These are phyloP conservation scores for Spodoptera littoralis DNA, from an alignment of 2,888 invertebrate species.

Conservation along the genomic window DNA sequence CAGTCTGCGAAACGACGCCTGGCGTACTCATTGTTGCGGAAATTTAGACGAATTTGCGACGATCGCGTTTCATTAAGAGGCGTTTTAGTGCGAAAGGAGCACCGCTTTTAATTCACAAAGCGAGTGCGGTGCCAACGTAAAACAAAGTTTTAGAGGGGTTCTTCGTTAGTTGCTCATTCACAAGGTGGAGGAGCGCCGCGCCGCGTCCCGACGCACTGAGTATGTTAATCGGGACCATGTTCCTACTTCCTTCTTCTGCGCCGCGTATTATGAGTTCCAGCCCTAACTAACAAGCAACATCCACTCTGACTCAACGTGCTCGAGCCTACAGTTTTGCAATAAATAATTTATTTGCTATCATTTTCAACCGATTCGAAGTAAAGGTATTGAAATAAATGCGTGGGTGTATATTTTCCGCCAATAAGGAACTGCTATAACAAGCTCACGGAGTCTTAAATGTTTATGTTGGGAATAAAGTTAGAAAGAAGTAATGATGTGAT, in stretches of 20 bases:
- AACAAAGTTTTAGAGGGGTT: constrained; percentile 81
- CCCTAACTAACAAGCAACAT: constrained; percentile 20
- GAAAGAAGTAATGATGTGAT: constrained; percentile 37
- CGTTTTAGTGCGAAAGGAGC: constrained; percentile 80
- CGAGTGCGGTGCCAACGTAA: constrained; percentile 76
- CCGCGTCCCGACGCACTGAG: constrained; percentile 56
- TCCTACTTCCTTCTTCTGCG: constrained; percentile 53
- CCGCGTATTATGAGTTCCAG: constrained; percentile 35
- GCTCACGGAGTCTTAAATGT: constrained; percentile 16
- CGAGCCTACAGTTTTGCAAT: background rate
- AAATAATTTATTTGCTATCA: constrained; percentile 5
- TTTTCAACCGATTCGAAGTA: background rate
- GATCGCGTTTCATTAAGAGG: constrained; percentile 84
- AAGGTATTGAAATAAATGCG: constrained; percentile 14
- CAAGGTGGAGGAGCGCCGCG: constrained; percentile 64
- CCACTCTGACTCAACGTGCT: background rate
- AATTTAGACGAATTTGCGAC: constrained; percentile 85
- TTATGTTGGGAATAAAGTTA: constrained; percentile 38
- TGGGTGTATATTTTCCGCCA: constrained; percentile 4
- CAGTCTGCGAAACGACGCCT: constrained; percentile 76
- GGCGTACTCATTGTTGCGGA: constrained; percentile 81
- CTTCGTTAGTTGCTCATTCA: constrained; percentile 84
- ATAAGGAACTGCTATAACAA: constrained; percentile 22
- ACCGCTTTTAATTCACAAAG: constrained; percentile 83
- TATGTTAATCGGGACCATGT: constrained; percentile 64